Percentiles rank a stretch among this genome's conserved stretches.
These are phyloP conservation scores for Zoanthus gigantus DNA, from an alignment of 92 coral and sea anemone genomes.

Conservation along the genomic window DNA sequence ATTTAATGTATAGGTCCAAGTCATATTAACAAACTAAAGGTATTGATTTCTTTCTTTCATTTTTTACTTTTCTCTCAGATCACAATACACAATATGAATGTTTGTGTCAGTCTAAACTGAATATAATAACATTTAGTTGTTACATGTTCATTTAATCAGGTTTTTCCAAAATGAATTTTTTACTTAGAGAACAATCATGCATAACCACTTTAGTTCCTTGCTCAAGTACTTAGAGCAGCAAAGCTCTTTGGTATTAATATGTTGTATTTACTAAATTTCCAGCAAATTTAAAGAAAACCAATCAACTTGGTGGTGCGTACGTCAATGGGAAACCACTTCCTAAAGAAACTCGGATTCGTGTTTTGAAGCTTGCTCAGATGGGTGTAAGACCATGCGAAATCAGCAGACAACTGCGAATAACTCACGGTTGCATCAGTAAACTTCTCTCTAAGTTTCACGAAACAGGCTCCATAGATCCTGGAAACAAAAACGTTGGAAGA, in stretches of 20 bases:
- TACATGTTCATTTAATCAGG: too few relatives aligned
- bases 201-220: too few relatives aligned
- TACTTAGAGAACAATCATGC: too few relatives aligned
- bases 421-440: constrained; percentile 96
- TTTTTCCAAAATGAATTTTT: too few relatives aligned
- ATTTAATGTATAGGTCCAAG: too few relatives aligned
- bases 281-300: constrained; percentile 33
- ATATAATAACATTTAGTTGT: too few relatives aligned
- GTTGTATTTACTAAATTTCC: background rate
- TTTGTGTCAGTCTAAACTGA: too few relatives aligned
- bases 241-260: background rate
- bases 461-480: constrained; percentile 83
- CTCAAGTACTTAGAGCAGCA: too few relatives aligned
- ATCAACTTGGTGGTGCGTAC: constrained; percentile 91
- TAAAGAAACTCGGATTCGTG: constrained; percentile 71
- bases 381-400: constrained; percentile 95
- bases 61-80: too few relatives aligned
- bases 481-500: constrained; percentile 78
- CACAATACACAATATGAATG: background rate
- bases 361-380: constrained; percentile 75
- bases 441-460: constrained; percentile 83
- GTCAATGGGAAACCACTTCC: constrained; percentile 88
- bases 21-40: too few relatives aligned
- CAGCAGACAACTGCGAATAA: constrained; percentile 83
- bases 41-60: too few relatives aligned